Evolutionary conservation across 2,888 invertebrate genomes (phyloP).

Genomic region (Lymantria monacha): DNA sequence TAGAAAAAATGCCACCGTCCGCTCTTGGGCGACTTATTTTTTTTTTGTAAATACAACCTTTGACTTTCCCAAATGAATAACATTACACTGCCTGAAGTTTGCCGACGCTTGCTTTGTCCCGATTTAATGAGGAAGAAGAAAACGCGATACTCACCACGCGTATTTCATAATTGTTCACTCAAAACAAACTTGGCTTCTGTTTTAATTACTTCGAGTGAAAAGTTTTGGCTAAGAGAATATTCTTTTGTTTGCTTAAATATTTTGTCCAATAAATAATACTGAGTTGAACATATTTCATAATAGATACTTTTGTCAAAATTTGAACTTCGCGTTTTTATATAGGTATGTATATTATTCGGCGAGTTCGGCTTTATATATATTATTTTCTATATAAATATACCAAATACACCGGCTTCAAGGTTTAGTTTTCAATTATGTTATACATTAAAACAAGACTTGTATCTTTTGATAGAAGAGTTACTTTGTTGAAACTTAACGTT

Average conservation of each 20-base stretch:
- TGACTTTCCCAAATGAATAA: slow-evolving; percentile 81
- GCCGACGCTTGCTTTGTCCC: slow-evolving; percentile 67
- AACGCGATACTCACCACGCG: slow-evolving; percentile 58
- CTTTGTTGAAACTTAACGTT: too few relatives aligned
- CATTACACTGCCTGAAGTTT: slow-evolving; percentile 77
- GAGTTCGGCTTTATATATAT: too few relatives aligned
- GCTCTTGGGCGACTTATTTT: slow-evolving; percentile 78
- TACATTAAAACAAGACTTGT: too few relatives aligned
- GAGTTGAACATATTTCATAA: slow-evolving; percentile 1
- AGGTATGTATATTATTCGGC: too few relatives aligned
- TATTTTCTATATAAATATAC: too few relatives aligned
- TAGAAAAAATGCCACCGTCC: slow-evolving; percentile 83
- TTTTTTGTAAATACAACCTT: slow-evolving; percentile 79
- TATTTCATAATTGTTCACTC: slow-evolving; percentile 61
- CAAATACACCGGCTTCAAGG: too few relatives aligned
- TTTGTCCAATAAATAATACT: slow-evolving; percentile 10
- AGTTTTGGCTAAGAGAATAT: slow-evolving; percentile 42
- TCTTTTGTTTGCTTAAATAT: slow-evolving; percentile 37
- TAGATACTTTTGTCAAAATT: too few relatives aligned
- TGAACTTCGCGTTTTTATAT: too few relatives aligned
- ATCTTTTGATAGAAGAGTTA: too few relatives aligned
- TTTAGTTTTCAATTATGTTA: too few relatives aligned
- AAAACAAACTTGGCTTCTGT: slow-evolving; percentile 61
- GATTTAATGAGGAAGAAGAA: slow-evolving; percentile 72
- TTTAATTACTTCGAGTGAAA: slow-evolving; percentile 61